These are phyloP conservation scores for Pseudococcus jackbeardsleyi DNA, from an alignment of 2,888 invertebrate species.

Conservation along the genomic window DNA sequence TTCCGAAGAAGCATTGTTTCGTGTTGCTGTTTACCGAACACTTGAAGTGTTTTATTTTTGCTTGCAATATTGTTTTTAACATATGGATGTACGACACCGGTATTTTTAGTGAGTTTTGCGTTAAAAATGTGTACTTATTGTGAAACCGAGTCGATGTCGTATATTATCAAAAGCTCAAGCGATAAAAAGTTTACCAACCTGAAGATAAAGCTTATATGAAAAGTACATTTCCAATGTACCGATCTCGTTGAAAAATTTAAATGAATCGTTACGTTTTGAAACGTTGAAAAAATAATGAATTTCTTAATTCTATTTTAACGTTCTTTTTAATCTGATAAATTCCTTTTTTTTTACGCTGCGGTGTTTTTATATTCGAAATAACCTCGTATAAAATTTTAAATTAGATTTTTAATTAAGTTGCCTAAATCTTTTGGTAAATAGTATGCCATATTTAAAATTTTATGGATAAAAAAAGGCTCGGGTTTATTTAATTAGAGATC, in stretches of 20 bases:
- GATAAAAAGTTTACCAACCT: slow-evolving; percentile 37
- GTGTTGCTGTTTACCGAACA: not conserved
- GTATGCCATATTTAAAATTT: not conserved
- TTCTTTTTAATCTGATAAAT: not conserved
- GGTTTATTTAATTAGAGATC: not conserved
- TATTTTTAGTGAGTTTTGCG: not conserved
- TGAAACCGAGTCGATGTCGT: not conserved
- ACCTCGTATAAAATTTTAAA: not conserved
- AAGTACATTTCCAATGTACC: not conserved
- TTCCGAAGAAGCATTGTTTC: not conserved
- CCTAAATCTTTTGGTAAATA: not conserved
- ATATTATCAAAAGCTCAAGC: not conserved
- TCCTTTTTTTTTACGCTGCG: not conserved
- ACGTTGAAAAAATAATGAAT: slow-evolving; percentile 8
- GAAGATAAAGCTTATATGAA: not conserved
- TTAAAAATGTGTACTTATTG: slow-evolving; percentile 3
- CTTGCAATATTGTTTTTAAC: not conserved
- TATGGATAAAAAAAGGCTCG: not conserved
- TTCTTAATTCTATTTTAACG: not conserved
- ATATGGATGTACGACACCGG: not conserved
- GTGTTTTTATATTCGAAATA: not conserved
- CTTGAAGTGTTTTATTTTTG: slow-evolving; percentile 28
- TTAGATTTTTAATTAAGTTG: not conserved
- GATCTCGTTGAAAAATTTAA: not conserved
- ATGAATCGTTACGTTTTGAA: not conserved